phyloP scores from a whole-genome alignment of 1,140 invertebrate genomes.

The Drosophila persimilis region DNA sequence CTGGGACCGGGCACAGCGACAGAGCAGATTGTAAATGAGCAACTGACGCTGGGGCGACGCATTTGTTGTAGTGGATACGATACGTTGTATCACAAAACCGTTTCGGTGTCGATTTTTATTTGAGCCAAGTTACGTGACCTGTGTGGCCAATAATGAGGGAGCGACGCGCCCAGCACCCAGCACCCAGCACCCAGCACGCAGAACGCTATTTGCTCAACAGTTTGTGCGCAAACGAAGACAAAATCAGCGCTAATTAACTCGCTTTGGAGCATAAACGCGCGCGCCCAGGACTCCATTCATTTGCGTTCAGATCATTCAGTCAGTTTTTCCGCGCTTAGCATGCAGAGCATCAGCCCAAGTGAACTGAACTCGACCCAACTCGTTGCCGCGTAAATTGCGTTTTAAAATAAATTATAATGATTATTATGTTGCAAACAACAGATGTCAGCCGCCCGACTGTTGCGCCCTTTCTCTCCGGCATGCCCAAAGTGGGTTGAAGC shows the following conservation, averaged over 20 bases:
- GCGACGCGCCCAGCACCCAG: no score
- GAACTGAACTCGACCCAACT: slow-evolving; percentile 39
- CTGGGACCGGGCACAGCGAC: no score
- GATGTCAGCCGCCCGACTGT: slow-evolving; percentile 52
- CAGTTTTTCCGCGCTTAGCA: slow-evolving; percentile 49
- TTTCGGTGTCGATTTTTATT: slow-evolving; percentile 80
- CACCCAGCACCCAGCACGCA: slow-evolving; percentile 31
- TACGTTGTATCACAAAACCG: slow-evolving; percentile 61
- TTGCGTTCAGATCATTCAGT: slow-evolving; percentile 30
- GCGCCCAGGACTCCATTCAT: slow-evolving; percentile 36
- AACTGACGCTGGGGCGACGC: slow-evolving; percentile 6
- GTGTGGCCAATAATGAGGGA: slow-evolving; percentile 64
- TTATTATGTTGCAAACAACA: slow-evolving; percentile 80
- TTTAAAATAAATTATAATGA: slow-evolving; percentile 81
- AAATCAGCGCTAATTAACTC: slow-evolving; percentile 79
- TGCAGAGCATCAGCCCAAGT: slow-evolving; percentile 46
- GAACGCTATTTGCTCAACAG: slow-evolving; percentile 65
- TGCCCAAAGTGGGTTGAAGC: slow-evolving; percentile 45
- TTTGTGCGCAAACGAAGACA: slow-evolving; percentile 68
- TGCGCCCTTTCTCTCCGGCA: slow-evolving; percentile 32
- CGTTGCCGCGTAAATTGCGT: slow-evolving; percentile 71
- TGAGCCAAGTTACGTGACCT: slow-evolving; percentile 69
- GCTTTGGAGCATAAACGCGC: slow-evolving; percentile 47
- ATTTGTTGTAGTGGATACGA: slow-evolving; percentile 30
- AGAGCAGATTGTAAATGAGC: slow-evolving; percentile 58